Conservation (phyloP, 2,888 invertebrate genomes). For the Amphipyra tragopoginis region DNA sequence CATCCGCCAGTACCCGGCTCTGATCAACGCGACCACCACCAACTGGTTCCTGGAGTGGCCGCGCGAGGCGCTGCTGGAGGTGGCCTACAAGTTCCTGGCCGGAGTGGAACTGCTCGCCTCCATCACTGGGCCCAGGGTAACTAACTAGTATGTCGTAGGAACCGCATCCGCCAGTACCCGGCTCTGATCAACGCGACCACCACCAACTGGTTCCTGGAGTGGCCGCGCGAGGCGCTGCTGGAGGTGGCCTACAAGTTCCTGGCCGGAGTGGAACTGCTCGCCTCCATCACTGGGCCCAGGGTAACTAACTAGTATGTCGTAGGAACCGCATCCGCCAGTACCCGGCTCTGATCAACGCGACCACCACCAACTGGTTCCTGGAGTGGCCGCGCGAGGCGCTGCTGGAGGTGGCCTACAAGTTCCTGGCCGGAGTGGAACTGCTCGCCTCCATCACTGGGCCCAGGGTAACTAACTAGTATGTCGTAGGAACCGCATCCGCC, state of each 20-base stretch:
- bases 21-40: slow-evolving; percentile 96
- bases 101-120: slow-evolving; percentile 93
- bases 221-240: slow-evolving; percentile 96
- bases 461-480: background rate
- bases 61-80: slow-evolving; percentile 95
- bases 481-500: no score
- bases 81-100: slow-evolving; percentile 94
- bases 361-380: no score
- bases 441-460: no score
- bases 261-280: slow-evolving; percentile 92
- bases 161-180: slow-evolving; percentile 96
- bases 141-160: slow-evolving; percentile 78
- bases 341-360: no score
- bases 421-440: no score
- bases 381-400: no score
- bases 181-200: slow-evolving; percentile 96
- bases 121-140: slow-evolving; percentile 91
- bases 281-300: slow-evolving; percentile 91
- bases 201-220: slow-evolving; percentile 97
- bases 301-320: slow-evolving; percentile 63
- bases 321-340: no score
- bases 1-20: slow-evolving; percentile 96
- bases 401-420: no score
- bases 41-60: slow-evolving; percentile 98
- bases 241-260: slow-evolving; percentile 96